Evolutionary conservation across 2,888 invertebrate species (phyloP).

Genomic region (Hipparchia semele): DNA sequence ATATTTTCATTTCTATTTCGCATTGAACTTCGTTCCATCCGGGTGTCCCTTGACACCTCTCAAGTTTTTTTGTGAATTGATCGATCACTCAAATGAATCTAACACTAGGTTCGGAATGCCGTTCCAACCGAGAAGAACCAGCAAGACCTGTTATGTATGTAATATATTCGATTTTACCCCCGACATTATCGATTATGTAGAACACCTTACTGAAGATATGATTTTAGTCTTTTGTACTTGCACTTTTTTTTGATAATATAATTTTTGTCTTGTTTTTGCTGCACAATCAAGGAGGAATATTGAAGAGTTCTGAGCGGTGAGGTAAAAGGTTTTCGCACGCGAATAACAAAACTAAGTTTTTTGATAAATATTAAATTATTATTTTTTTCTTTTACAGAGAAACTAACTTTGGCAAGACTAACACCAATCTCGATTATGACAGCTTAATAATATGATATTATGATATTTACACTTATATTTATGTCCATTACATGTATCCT

Average conservation of each 20-base stretch:
- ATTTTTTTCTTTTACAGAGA: conserved; percentile 34
- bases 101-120: no score
- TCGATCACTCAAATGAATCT: no score
- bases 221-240: no score
- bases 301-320: conserved; percentile 28
- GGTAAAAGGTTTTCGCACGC: background rate
- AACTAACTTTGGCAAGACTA: conserved; percentile 53
- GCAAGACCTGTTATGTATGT: no score
- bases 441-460: background rate
- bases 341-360: background rate
- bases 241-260: background rate
- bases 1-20: no score
- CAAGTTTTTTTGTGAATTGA: no score
- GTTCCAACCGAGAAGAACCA: no score
- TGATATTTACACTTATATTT: background rate
- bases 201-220: no score
- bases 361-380: conserved; percentile 6
- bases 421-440: conserved; percentile 26
- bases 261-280: conserved; percentile 25
- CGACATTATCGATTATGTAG: no score
- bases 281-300: conserved; percentile 34
- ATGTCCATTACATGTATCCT: background rate
- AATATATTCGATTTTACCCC: no score
- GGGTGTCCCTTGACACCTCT: no score
- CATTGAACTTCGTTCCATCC: no score